Base-by-base conservation (phyloP, 2,888 invertebrate species). In the Trichacis sp. region DNA sequence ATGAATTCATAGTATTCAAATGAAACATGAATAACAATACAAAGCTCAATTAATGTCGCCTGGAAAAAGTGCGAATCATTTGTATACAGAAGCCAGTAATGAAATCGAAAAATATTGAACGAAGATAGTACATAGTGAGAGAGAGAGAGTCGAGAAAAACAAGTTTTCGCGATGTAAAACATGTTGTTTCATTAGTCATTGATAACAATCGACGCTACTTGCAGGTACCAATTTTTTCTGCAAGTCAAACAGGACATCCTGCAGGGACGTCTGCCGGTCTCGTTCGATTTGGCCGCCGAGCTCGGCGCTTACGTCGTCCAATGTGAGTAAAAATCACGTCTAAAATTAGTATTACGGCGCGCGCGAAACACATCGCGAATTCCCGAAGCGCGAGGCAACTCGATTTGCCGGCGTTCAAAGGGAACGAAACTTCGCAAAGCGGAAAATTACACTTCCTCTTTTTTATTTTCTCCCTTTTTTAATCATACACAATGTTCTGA, bases 231-330 rank as follows among this genome's bases (percentile, higher is more conserved):
- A 87, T 92, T 97, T 85, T 98, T 97, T 85, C 89, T 98, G 77
- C 97, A 98, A 89, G 91, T 97, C 79, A 97, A 97, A 86, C 95
- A 96, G 87, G 97, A 98, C 84, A 94, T 98, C 75, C 88, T 97
- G 53, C 96, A 97, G 84, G 97, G 96, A 66, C 90, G 97, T 72
- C 87, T 98, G 75, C 95, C 97, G 5, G 93, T 97, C 61, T 90
- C 93, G 68, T 95, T 94, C 85, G 97, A 97, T 78, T 88, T 96
- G 73, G 94, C 96, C 19, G 93, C 95, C 3, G 96, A 97, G 84
- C 88, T 97, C 61, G 96, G 96, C 55, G 95, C 96, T 11, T 96
- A 92, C 84, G 94, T 96, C 67, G 90, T 98, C 52, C 97, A 98
- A 88, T 97, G 97, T 96, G 87, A 94, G 95, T 91, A 75, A 42